Evolutionary conservation across 1,140 invertebrate species (phyloP), one percentile per base, ranked within the genome.

Genomic region (Melitaea cinxia): DNA sequence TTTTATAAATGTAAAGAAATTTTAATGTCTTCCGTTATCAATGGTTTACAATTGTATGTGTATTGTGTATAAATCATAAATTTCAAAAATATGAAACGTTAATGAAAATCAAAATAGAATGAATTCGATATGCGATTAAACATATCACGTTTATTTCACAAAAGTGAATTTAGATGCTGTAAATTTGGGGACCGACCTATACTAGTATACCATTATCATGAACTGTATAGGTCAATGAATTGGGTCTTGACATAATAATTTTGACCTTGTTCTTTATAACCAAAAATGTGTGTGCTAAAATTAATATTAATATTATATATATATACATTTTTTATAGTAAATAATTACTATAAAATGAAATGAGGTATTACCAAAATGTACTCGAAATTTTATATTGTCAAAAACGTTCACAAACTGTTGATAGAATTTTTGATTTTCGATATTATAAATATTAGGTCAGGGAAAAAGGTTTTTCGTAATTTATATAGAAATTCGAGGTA

Each of bases 61-160:
- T 9, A 33, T 33, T 33, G 12, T 33, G 7, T 4, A 33, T 33
- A 1, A 9, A 33, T 10, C 30, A 7, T 1, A 6, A 33, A 33
- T 1, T 33, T 33, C 30, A 33, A 4, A 33, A 33, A 33, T 33
- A 7, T 28, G 26, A 28, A 28, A 28, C 3, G 3, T 14, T 14
- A 4, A 39, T 39, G 9, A 47, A 19, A 42, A 23, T 23, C 9
- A 47, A 47, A 47, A 7, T 24, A n/a, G 42, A 47, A 12, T 23
- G 17, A 47, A 47, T 17, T 21, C 42, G 37, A 17, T 42, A 42
- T 14, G 19, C 42, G 42, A 12, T 9, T 2, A 23, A 47, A 47
- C 42, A 47, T 47, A 47, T 47, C 42, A 47, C 23, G 23, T 47
- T 47, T 23, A 47, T 47, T 21, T 47, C 21, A 47, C 23, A 47